These are phyloP conservation scores for Ophiodon elongatus DNA, from an alignment of 2,113 vertebrate species.

Conservation along the genomic window DNA sequence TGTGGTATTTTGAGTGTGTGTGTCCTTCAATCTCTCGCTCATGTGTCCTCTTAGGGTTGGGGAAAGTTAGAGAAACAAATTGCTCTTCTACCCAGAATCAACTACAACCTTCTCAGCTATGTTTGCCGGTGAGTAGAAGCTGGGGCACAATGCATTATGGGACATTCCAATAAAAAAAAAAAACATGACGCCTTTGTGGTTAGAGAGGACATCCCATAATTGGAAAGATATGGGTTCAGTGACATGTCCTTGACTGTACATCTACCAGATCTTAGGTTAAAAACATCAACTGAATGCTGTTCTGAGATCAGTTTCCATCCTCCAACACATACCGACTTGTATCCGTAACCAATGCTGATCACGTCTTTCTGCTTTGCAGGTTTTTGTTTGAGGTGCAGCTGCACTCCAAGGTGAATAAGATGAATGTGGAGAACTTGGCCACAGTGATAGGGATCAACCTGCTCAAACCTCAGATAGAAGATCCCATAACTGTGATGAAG, in stretches of 20 bases:
- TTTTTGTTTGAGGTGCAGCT: constrained; percentile 94
- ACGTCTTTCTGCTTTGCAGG: constrained; percentile 74
- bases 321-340: neutral
- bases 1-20: neutral
- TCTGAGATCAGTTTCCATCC: neutral
- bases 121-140: constrained; percentile 89
- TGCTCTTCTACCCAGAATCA: constrained; percentile 88
- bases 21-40: neutral
- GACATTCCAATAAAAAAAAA: neutral
- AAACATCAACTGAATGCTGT: neutral
- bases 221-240: neutral
- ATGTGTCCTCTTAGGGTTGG: constrained; percentile 83
- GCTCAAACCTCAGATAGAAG: constrained; percentile 92
- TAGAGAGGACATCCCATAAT: accelerated
- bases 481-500: constrained; percentile 94
- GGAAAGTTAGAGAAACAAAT: constrained; percentile 90
- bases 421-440: constrained; percentile 97
- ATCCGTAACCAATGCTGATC: neutral
- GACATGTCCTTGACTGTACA: neutral
- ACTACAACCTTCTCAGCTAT: constrained; percentile 96
- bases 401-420: constrained; percentile 92
- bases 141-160: neutral
- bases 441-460: constrained; percentile 98
- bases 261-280: neutral
- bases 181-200: neutral